These are phyloP conservation scores for Trachelus troglodyta DNA, from an alignment of 2,888 invertebrate species.

Conservation along the genomic window DNA sequence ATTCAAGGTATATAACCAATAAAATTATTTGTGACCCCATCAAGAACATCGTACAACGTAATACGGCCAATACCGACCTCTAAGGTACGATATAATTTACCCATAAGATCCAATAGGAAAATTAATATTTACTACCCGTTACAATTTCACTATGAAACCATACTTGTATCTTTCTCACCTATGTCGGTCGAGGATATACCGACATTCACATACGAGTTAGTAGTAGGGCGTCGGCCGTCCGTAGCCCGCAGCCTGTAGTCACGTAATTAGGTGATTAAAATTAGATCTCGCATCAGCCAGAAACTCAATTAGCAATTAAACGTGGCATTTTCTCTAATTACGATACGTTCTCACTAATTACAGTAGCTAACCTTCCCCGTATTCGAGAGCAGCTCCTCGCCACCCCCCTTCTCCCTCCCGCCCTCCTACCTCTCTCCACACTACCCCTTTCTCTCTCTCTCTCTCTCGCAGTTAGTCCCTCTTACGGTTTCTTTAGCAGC, in stretches of 20 bases:
- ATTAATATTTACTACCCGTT: conserved; percentile 37
- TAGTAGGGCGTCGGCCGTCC: conserved; percentile 50
- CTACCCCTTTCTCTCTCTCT: conserved; percentile 12
- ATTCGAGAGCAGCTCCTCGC: conserved; percentile 1
- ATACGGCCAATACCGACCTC: not conserved
- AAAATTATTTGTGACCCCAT: too few species aligned
- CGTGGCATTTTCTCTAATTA: conserved; percentile 73
- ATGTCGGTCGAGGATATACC: not conserved
- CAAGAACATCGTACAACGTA: not conserved
- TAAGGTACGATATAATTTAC: not conserved
- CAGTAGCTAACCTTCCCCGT: conserved; percentile 57
- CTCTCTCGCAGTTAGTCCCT: not conserved
- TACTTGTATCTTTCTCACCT: not conserved
- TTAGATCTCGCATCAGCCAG: conserved; percentile 71
- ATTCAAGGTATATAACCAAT: too few species aligned
- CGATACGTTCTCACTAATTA: conserved; percentile 70
- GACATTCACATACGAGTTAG: not conserved
- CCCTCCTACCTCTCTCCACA: too few species aligned
- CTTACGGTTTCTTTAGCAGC: conserved; percentile 11
- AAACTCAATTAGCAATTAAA: conserved; percentile 73
- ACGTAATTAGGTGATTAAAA: conserved; percentile 73
- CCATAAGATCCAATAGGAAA: not conserved
- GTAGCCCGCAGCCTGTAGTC: conserved; percentile 65
- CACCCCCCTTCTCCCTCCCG: too few species aligned
- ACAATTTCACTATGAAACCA: conserved; percentile 41